Percentiles rank a stretch among this genome's conserved stretches.
These are phyloP conservation scores for Phthorimaea operculella DNA, from an alignment of 1,140 invertebrate species.

Conservation along the genomic window DNA sequence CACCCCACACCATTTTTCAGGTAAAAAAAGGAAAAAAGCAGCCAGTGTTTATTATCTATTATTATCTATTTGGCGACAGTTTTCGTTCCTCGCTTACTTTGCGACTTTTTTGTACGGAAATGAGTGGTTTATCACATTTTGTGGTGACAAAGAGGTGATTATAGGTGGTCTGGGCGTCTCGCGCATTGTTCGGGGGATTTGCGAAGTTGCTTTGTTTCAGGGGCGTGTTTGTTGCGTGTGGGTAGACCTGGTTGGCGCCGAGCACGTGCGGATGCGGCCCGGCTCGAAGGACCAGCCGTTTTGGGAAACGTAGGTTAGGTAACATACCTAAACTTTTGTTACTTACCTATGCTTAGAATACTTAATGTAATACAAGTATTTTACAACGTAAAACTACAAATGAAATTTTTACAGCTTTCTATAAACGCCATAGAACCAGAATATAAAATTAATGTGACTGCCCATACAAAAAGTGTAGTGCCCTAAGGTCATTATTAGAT, in stretches of 20 bases:
- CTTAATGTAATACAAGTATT: too few relatives aligned
- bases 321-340: too few relatives aligned
- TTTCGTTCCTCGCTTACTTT: background rate
- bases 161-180: slow-evolving; percentile 27
- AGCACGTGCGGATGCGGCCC: slow-evolving; percentile 2
- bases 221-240: slow-evolving; percentile 12
- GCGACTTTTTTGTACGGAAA: slow-evolving; percentile 6
- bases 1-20: slow-evolving; percentile 45
- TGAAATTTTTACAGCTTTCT: too few relatives aligned
- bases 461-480: too few relatives aligned
- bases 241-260: background rate
- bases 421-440: too few relatives aligned
- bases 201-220: slow-evolving; percentile 21
- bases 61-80: slow-evolving; percentile 32
- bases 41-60: slow-evolving; percentile 28
- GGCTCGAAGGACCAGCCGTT: background rate
- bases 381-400: too few relatives aligned
- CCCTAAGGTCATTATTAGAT: too few relatives aligned
- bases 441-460: too few relatives aligned
- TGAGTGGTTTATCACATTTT: slow-evolving; percentile 18
- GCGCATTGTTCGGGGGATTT: slow-evolving; percentile 6
- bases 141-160: slow-evolving; percentile 17
- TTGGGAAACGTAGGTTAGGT: background rate
- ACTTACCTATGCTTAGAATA: too few relatives aligned
- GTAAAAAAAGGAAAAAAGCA: slow-evolving; percentile 41